Base-by-base conservation (phyloP, 64 coral and sea anemone species). In the Stylophora pistillata region DNA sequence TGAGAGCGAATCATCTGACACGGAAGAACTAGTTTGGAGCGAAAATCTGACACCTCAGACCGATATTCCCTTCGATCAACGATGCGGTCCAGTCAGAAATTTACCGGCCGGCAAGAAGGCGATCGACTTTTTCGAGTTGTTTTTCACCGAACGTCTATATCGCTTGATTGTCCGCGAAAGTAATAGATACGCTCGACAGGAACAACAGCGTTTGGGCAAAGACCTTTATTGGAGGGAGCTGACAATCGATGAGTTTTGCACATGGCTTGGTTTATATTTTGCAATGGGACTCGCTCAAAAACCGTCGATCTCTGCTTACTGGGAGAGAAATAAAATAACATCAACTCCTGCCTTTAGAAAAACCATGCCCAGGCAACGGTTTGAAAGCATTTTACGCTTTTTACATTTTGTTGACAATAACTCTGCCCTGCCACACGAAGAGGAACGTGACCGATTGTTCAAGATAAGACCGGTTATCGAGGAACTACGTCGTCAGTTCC, bases 341-440 rank as follows among this genome's bases (percentile, higher is more conserved):
- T 29, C 34, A 64, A 88, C 74, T 15, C 86, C 86, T 64, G 30
- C 65, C 33, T 88, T 77, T 65, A 74, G 30, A 52, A 73, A 30
- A 75, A 88, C 58, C 21, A 88, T 88, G 86, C 53, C 56, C 32
- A 57, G 73, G 28, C 30, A 88, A 31, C 4, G 20, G 15, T 88
- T 88, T 64, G 73, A 30, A 53, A 76, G 28, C 30, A 88, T 88
- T 56, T 56, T 88, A 13, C 86, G 30, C 52, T 88, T 88, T 73
- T 33, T 88, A 77, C 86, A 88, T 52, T 88, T 88, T 77, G 86
- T 88, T 55, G 71, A 78, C 86, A 88, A 88, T 58, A 27, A 88
- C 37, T 28, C 59, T 53, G 33, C 28, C n/a, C 11, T 77, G 53
- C 58, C 86, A 59, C 54, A 66, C 33, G 86, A 88, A 20, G 71